Base-by-base conservation (phyloP, 2,113 vertebrate species). In the Charina bottae region DNA sequence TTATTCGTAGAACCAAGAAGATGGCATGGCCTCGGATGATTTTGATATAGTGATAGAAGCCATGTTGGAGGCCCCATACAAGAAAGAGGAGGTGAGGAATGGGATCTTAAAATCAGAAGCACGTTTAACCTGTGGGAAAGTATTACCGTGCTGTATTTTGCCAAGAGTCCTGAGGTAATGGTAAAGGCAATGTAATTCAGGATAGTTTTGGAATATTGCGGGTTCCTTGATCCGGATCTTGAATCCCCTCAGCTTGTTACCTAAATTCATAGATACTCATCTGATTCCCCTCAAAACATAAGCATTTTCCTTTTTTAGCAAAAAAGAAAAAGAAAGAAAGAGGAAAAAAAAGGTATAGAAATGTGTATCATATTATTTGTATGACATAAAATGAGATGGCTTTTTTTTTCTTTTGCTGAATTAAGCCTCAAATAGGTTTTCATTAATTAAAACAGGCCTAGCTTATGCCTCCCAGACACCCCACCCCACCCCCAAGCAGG, bases 21-120 rank as follows among this genome's bases (percentile, higher is more conserved):
- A 94, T 92, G 87, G 68, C 9, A 96, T 97, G 97, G 94, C 96
- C 1, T 95, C 96, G 0, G 96, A 96, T 37, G 96, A 97, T 91
- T 97, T 97, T 54, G 97, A 97, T 83, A 96, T 97, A 68, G 96
- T 97, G 90, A 97, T 97, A 92, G 96, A 97, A 90, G 96, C 96
- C 64, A 97, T 97, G 97, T 89, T 97, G 92, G 97, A 97, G 62
- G 97, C 96, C 33, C 96, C 97, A 0, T 97, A 96, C 96, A 96
- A 97, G 95, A 97, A 96, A 91, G 93, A 97, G 59, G 96, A 97
- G 94, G 96, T 97, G 94, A 95, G 90, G 24, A n/a, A 33, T 24
- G 8, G 10, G 17, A 1, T 60, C 46, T 46, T 54, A n/a, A 21
- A 62, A 53, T 6, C 68, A 83, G 17, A 58, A 49, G 2, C 28